These are phyloP conservation scores for Nycticebus coucang DNA, from an alignment of 2,113 vertebrate genomes.

Conservation along the genomic window DNA sequence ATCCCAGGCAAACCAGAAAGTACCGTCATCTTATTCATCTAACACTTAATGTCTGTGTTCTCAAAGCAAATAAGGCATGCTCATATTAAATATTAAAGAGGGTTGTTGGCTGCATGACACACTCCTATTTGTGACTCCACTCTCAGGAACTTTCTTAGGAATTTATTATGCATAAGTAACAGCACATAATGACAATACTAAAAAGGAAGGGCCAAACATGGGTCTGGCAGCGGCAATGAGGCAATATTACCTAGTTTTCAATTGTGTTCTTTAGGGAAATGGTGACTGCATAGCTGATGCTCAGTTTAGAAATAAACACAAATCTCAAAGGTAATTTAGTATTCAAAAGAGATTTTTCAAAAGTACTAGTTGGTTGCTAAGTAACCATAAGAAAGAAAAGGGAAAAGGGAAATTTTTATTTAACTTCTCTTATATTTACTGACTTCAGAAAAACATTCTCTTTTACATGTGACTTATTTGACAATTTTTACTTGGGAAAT, in stretches of 20 bases:
- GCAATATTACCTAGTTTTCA: not conserved
- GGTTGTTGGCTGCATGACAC: not conserved
- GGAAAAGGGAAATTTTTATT: slow-evolving; percentile 44
- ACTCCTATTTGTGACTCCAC: not conserved
- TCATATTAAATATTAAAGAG: not conserved
- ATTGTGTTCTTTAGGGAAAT: slow-evolving; percentile 29
- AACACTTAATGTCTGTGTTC: not conserved
- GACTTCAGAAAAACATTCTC: slow-evolving; percentile 50
- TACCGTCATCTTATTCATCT: not conserved
- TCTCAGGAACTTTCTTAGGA: slow-evolving; percentile 14
- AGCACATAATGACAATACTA: slow-evolving; percentile 44
- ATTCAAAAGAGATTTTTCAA: slow-evolving; percentile 35
- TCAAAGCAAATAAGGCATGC: slow-evolving; percentile 2
- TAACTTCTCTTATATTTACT: slow-evolving; percentile 16
- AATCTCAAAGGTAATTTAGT: slow-evolving; percentile 42
- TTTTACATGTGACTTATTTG: not conserved
- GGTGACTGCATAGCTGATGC: not conserved
- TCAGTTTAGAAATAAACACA: slow-evolving; percentile 44
- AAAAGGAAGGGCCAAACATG: not conserved
- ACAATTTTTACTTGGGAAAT: slow-evolving; percentile 56
- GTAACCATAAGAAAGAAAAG: slow-evolving; percentile 35
- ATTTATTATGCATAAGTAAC: slow-evolving; percentile 41
- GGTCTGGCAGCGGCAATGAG: not conserved
- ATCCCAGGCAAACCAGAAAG: not conserved
- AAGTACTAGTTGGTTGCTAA: slow-evolving; percentile 51